These are phyloP conservation scores for Xiphophorus birchmanni DNA, from an alignment of 2,797 vertebrate genomes.

Conservation along the genomic window DNA sequence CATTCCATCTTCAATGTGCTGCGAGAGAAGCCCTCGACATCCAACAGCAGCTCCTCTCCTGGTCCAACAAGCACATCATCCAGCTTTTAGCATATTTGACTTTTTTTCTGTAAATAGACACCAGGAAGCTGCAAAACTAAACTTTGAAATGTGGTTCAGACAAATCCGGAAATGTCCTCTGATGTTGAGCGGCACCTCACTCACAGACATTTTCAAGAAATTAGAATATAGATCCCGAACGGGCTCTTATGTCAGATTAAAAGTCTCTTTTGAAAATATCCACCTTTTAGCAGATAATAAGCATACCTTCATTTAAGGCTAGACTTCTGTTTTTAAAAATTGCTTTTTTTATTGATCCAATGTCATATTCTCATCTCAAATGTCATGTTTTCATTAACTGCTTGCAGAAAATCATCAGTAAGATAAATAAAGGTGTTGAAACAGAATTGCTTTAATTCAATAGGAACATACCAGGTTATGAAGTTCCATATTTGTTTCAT, in stretches of 20 bases:
- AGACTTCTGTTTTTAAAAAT: too few relatives aligned
- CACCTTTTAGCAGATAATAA: too few relatives aligned
- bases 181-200: neutral
- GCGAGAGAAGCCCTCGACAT: slow-evolving; percentile 33
- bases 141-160: slow-evolving; percentile 10
- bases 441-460: neutral
- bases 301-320: too few relatives aligned
- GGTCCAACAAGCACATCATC: slow-evolving; percentile 11
- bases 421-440: too few relatives aligned
- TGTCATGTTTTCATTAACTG: too few relatives aligned
- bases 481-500: neutral
- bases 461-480: neutral
- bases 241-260: too few relatives aligned
- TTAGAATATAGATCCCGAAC: too few relatives aligned
- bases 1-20: slow-evolving; percentile 55
- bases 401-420: too few relatives aligned
- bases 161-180: slow-evolving; percentile 10
- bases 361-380: too few relatives aligned
- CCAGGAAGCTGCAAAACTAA: neutral
- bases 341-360: too few relatives aligned
- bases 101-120: slow-evolving; percentile 15
- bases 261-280: too few relatives aligned
- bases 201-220: too few relatives aligned
- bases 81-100: slow-evolving; percentile 11
- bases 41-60: slow-evolving; percentile 16